phyloP scores from a whole-genome alignment of 92 coral and sea anemone genomes.

The Scolanthus callimorphus region DNA sequence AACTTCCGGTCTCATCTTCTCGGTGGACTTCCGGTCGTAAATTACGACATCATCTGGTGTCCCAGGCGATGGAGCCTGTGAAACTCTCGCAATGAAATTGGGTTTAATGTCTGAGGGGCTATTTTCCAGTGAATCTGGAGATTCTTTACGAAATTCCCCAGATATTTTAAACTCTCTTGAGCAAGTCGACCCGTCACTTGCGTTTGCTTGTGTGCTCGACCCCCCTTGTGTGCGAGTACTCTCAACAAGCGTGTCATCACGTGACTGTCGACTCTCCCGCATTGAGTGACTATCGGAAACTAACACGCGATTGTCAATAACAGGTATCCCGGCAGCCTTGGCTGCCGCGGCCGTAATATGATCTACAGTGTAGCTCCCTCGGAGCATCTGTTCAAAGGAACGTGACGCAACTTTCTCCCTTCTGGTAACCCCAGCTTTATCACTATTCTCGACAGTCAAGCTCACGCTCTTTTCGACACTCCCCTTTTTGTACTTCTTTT shows the following conservation, averaged over 20 bases:
- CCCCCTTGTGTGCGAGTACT: neutral
- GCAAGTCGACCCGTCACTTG: neutral
- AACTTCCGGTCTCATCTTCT: neutral
- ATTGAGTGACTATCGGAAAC: neutral
- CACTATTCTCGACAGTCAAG: slow-evolving; percentile 1
- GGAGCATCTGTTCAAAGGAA: slow-evolving; percentile 49
- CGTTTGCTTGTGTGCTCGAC: neutral
- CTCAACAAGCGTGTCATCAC: neutral
- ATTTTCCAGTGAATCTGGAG: neutral
- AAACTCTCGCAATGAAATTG: neutral
- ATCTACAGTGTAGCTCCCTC: slow-evolving; percentile 91
- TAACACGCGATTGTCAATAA: slow-evolving; percentile 35
- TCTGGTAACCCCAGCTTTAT: slow-evolving; percentile 1
- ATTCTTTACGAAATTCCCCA: neutral
- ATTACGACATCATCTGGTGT: slow-evolving; percentile 59
- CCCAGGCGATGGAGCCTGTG: slow-evolving; percentile 8
- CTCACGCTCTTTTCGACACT: slow-evolving; percentile 27
- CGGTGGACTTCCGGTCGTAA: slow-evolving; percentile 37
- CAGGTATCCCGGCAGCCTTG: slow-evolving; percentile 94
- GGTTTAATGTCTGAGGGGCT: neutral
- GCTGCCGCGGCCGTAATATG: slow-evolving; percentile 86
- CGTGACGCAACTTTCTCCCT: slow-evolving; percentile 13
- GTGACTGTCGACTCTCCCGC: neutral
- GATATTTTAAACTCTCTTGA: neutral
- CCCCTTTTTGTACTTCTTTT: slow-evolving; percentile 32